A percentile compares a stretch with the other conserved stretches of the same genome.
Evolutionary conservation across 2,113 vertebrate genomes (phyloP).

Genomic region (Stegastes partitus): DNA sequence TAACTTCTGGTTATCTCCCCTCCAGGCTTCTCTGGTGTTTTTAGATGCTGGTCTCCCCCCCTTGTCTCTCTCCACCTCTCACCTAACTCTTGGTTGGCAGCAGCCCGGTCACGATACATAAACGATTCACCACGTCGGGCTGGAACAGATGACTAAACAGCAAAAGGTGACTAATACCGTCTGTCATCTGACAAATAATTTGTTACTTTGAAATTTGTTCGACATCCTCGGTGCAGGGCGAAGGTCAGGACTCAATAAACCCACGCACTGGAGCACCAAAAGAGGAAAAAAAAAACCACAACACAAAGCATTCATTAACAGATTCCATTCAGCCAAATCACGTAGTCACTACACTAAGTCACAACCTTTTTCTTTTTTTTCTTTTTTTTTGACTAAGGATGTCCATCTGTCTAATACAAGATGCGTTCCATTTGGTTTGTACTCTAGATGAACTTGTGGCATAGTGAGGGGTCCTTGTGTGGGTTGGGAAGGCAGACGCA

Average conservation of each 20-base stretch:
- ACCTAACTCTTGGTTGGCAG: slow-evolving; percentile 13
- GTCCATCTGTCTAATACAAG: slow-evolving; percentile 69
- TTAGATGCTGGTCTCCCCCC: slow-evolving; percentile 27
- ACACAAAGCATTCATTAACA: slow-evolving; percentile 17
- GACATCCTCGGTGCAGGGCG: background rate
- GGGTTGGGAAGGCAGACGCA: slow-evolving; percentile 61
- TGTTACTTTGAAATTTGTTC: background rate
- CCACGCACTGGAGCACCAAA: background rate
- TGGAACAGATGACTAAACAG: slow-evolving; percentile 6
- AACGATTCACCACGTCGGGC: background rate
- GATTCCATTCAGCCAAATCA: slow-evolving; percentile 41
- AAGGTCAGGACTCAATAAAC: background rate
- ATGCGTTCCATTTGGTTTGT: slow-evolving; percentile 55
- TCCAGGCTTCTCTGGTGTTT: slow-evolving; percentile 34
- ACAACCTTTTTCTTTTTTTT: slow-evolving; percentile 28
- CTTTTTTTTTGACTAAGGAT: slow-evolving; percentile 38
- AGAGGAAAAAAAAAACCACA: background rate
- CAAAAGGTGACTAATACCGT: slow-evolving; percentile 11
- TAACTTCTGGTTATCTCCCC: slow-evolving; percentile 55
- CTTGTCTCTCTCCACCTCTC: slow-evolving; percentile 35
- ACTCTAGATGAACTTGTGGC: slow-evolving; percentile 67
- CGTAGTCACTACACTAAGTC: slow-evolving; percentile 29
- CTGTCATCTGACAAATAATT: slow-evolving; percentile 21
- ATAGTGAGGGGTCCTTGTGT: slow-evolving; percentile 57
- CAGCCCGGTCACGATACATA: slow-evolving; percentile 12